Evolutionary conservation across 2,888 invertebrate species (phyloP).

Genomic region (Epiblema foenella): DNA sequence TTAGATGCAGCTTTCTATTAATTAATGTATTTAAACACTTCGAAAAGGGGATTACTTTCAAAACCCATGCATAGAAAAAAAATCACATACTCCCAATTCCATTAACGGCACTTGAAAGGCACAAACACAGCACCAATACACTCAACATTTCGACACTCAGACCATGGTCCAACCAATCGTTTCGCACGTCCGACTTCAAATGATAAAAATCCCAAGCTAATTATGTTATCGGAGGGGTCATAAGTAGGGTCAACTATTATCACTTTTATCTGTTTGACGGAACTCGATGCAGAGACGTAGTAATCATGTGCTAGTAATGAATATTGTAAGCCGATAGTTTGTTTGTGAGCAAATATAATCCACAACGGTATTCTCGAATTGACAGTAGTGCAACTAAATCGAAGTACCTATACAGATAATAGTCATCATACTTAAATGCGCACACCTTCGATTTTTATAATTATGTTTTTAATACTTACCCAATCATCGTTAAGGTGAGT

Average conservation of each 20-base stretch:
- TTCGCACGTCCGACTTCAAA: constrained; percentile 65
- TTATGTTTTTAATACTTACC: background rate
- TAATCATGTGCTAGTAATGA: constrained; percentile 62
- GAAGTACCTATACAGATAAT: background rate
- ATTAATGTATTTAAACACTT: background rate
- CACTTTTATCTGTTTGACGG: constrained; percentile 66
- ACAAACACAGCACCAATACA: constrained; percentile 74
- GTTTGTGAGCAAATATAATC: constrained; percentile 39
- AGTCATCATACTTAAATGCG: background rate
- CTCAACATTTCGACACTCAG: constrained; percentile 69
- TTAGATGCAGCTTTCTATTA: background rate
- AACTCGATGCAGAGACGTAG: constrained; percentile 54
- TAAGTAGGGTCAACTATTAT: constrained; percentile 73
- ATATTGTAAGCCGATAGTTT: constrained; percentile 58
- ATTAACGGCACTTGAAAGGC: constrained; percentile 61
- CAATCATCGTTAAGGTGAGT: background rate
- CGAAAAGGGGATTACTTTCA: background rate
- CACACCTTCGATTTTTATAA: background rate
- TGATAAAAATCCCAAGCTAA: constrained; percentile 63
- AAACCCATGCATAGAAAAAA: constrained; percentile 35
- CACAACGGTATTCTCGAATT: constrained; percentile 4
- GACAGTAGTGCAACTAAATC: constrained; percentile 23
- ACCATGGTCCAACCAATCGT: constrained; percentile 61
- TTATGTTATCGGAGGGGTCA: constrained; percentile 65
- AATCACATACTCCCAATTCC: constrained; percentile 74